Evolutionary conservation across 2,113 vertebrate species (phyloP).

Genomic region (Equus przewalskii): DNA sequence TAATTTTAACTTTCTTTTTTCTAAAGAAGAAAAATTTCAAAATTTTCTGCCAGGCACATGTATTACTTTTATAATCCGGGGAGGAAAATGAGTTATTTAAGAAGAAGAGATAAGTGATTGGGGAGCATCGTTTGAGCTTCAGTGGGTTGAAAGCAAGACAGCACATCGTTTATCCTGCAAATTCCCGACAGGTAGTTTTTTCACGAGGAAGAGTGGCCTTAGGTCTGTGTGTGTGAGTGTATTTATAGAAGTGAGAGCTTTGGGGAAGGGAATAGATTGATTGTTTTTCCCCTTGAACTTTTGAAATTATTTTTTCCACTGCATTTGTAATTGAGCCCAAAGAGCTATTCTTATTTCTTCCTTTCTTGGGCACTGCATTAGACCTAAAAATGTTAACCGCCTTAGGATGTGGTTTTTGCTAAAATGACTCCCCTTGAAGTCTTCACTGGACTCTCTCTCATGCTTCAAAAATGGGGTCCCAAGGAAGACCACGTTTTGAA

Average conservation of each 20-base stretch:
- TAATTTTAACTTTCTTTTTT: constrained; percentile 45
- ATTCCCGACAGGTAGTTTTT: constrained; percentile 58
- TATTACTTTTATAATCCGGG: constrained; percentile 21
- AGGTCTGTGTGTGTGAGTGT: constrained; percentile 75
- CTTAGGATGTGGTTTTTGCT: constrained; percentile 69
- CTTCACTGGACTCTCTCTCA: background rate
- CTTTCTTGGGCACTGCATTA: constrained; percentile 58
- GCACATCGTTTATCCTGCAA: constrained; percentile 50
- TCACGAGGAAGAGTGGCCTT: constrained; percentile 76
- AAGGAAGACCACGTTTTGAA: constrained; percentile 1
- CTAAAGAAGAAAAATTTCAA: constrained; percentile 41
- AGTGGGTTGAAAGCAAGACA: background rate
- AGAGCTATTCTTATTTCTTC: constrained; percentile 82
- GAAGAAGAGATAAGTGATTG: constrained; percentile 7
- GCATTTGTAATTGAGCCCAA: constrained; percentile 80
- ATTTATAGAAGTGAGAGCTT: constrained; percentile 87
- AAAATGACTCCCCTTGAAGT: constrained; percentile 54
- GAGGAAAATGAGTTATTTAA: background rate
- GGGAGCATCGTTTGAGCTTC: background rate
- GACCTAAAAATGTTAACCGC: constrained; percentile 65
- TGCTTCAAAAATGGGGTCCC: background rate
- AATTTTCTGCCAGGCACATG: background rate
- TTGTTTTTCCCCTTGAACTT: constrained; percentile 87
- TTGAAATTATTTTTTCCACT: constrained; percentile 83
- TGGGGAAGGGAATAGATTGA: constrained; percentile 86